A percentile compares a stretch with the other conserved stretches of the same genome.
These are phyloP conservation scores for Tympanuchus pallidicinctus DNA, from an alignment of 2,113 vertebrate genomes.

Conservation along the genomic window DNA sequence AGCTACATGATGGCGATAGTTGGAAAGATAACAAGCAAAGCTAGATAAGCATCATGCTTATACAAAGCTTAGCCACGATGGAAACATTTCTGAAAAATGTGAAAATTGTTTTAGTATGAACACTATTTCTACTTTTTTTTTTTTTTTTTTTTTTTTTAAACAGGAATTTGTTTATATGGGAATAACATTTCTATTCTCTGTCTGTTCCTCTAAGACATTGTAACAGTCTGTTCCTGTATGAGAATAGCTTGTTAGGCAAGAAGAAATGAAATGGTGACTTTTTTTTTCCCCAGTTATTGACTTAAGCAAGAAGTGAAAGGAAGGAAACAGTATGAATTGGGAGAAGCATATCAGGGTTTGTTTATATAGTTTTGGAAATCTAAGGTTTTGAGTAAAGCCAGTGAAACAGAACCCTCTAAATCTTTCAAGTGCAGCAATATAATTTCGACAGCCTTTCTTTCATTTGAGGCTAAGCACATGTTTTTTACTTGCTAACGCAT, in stretches of 20 bases:
- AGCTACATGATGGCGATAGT: not conserved
- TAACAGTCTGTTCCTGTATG: not conserved
- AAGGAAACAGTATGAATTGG: not conserved
- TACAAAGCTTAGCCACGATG: not conserved
- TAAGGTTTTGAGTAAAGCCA: not conserved
- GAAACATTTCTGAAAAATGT: not conserved
- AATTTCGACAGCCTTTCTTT: slow-evolving; percentile 10
- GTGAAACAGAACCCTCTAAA: not conserved
- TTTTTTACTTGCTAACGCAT: not conserved
- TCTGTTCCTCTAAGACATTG: not conserved
- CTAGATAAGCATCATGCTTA: not conserved
- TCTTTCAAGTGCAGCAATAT: not conserved
- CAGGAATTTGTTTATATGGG: not conserved
- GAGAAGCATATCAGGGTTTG: not conserved
- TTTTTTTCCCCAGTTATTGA: not conserved
- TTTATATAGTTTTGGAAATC: not conserved
- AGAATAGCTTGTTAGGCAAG: not conserved
- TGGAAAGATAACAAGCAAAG: not conserved
- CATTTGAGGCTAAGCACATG: not conserved
- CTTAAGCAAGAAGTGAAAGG: not conserved
- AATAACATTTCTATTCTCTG: not conserved
- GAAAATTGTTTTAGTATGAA: not conserved
- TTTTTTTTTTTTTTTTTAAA: not conserved
- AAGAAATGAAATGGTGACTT: not conserved
- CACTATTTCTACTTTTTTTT: not conserved